Base-by-base conservation (phyloP, 2,888 invertebrate species). In the Nycteola revayana region DNA sequence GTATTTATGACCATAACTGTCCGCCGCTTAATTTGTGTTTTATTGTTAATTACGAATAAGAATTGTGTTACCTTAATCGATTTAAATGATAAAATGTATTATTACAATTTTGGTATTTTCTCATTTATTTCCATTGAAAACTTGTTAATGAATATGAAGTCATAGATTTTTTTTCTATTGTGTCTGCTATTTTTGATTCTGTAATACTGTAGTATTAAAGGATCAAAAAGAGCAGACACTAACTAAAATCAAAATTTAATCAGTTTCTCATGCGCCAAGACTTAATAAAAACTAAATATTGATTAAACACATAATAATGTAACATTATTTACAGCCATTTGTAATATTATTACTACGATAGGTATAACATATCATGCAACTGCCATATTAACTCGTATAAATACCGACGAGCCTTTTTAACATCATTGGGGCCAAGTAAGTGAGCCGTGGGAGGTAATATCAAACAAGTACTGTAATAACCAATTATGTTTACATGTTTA, bases 341-440 rank as follows among this genome's bases (percentile, higher is more conserved):
- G 9, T 28, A 25, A 18, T 35, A 27, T 42, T 32, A 26, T 37
- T 53, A 57, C 32, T 29, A 28, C 21, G 30, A 20, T 11, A 18
- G 21, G 17, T 55, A 34, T 11, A 41, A 36, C 35, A 28, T 32
- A 63, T 51, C 65, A 66, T 68, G 64, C 69, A 58, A 66, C 56
- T 54, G 41, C 49, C 46, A 48, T 45, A 51, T 56, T 51, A 49
- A 28, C 43, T 58, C 7, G 21, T 36, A 41, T 26, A 36, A 44
- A 32, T 32, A 46, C 27, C 32, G 35, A 41, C 11, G 27, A 46
- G 30, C 28, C 9, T 37, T 70, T 74, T 63, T 65, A 64, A 62
- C 50, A 59, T 69, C 73, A 81, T 79, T 78, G 58, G 53, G 76
- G 73, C 55, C 70, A 68, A 39, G 55, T 48, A 62, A 62, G 42